Conservation (phyloP, 1,140 invertebrate species). For the Musca domestica region DNA sequence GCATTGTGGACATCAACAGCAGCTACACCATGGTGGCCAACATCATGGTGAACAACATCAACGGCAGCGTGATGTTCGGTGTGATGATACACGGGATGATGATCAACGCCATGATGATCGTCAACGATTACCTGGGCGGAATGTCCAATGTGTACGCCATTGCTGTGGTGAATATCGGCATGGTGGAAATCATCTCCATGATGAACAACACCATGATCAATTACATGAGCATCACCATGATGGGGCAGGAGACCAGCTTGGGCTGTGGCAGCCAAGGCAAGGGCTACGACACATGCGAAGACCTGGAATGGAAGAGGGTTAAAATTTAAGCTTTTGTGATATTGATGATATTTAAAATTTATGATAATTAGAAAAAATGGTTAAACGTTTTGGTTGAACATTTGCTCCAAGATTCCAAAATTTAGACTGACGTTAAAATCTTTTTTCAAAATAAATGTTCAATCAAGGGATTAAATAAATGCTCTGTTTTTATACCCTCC, state of each 20-base stretch:
- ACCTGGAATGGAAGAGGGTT: conserved; percentile 25
- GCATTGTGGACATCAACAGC: not conserved
- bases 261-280: conserved; percentile 32
- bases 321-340: too few species aligned
- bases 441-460: too few species aligned
- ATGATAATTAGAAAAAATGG: too few species aligned
- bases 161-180: conserved; percentile 31
- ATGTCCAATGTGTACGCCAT: conserved; percentile 44
- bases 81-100: conserved; percentile 39
- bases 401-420: too few species aligned
- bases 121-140: conserved; percentile 35
- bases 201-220: conserved; percentile 32
- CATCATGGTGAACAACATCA: conserved; percentile 31
- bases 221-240: conserved; percentile 31
- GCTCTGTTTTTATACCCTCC: too few species aligned
- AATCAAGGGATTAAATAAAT: too few species aligned
- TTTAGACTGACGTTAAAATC: too few species aligned
- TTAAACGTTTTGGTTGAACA: too few species aligned
- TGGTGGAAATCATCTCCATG: conserved; percentile 35
- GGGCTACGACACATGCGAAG: conserved; percentile 41
- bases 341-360: too few species aligned
- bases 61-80: conserved; percentile 33
- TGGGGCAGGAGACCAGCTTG: conserved; percentile 46
- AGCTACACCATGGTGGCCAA: conserved; percentile 35
- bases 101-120: conserved; percentile 32